Percentiles rank a stretch among this genome's conserved stretches.
Conservation (phyloP, 2,888 invertebrate genomes). For the Meliscaeva auricollis region DNA sequence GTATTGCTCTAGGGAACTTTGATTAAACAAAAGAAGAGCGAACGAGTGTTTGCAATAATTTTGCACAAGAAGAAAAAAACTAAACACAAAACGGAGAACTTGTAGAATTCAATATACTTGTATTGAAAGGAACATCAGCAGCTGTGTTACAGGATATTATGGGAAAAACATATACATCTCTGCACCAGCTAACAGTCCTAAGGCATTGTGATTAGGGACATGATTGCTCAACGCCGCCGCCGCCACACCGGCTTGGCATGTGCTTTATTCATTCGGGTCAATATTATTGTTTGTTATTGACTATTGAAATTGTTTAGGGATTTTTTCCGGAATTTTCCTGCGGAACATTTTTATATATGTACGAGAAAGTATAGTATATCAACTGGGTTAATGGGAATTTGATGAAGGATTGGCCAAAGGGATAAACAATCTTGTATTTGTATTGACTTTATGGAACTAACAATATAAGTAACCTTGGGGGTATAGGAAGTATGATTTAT, state of each 20-base stretch:
- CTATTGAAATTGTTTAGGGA: conserved; percentile 48
- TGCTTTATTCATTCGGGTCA: conserved; percentile 12
- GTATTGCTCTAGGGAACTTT: conserved; percentile 36
- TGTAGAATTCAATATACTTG: background rate
- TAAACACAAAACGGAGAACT: conserved; percentile 18
- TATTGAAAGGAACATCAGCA: background rate
- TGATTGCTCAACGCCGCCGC: background rate
- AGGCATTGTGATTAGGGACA: conserved; percentile 33
- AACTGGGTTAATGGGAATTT: background rate
- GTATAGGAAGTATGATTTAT: conserved; percentile 4
- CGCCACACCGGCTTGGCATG: background rate
- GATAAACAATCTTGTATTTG: conserved; percentile 20
- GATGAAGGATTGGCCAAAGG: conserved; percentile 9
- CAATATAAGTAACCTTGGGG: background rate
- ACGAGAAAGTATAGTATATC: background rate
- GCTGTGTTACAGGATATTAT: background rate
- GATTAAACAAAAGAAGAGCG: conserved; percentile 38
- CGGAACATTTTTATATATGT: background rate
- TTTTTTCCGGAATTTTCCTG: conserved; percentile 9
- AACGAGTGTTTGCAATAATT: conserved; percentile 24
- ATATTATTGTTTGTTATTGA: conserved; percentile 53
- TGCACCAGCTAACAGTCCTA: no score
- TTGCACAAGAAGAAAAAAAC: background rate
- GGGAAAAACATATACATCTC: no score
- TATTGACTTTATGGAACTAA: conserved; percentile 8